Percentiles rank a stretch among this genome's conserved stretches.
Conservation (phyloP, 2,797 vertebrate genomes). For the Rhinogobio ventralis region DNA sequence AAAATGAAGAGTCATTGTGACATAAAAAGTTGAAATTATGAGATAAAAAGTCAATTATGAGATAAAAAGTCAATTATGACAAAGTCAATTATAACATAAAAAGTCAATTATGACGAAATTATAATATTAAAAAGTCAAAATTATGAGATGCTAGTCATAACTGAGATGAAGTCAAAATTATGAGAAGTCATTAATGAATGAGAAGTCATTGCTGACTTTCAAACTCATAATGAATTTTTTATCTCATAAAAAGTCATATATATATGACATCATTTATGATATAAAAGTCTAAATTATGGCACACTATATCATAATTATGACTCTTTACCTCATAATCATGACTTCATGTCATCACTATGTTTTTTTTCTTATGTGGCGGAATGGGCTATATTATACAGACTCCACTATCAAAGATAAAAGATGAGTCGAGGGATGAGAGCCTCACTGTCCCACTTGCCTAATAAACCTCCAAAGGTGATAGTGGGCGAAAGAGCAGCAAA, state of each 20-base stretch:
- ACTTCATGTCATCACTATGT: background rate
- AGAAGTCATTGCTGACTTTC: background rate
- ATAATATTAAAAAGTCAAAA: background rate
- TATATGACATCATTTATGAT: background rate
- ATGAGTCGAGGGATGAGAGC: background rate
- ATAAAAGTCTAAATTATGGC: background rate
- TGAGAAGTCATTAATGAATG: no score
- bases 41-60: background rate
- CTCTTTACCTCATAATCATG: background rate
- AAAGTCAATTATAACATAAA: no score
- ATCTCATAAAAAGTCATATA: background rate
- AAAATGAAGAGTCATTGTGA: background rate
- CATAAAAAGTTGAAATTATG: background rate
- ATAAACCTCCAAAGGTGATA: conserved; percentile 94
- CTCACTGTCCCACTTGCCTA: conserved; percentile 78
- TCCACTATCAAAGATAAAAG: background rate
- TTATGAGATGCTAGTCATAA: no score
- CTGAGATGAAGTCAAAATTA: background rate
- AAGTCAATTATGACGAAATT: background rate
- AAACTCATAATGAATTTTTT: background rate
- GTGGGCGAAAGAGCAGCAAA: conserved; percentile 95
- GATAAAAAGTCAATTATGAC: background rate
- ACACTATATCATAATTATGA: background rate
- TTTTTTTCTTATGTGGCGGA: background rate
- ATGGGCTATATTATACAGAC: background rate